Conservation (phyloP, 2,113 vertebrate species). For the Vombatus ursinus region DNA sequence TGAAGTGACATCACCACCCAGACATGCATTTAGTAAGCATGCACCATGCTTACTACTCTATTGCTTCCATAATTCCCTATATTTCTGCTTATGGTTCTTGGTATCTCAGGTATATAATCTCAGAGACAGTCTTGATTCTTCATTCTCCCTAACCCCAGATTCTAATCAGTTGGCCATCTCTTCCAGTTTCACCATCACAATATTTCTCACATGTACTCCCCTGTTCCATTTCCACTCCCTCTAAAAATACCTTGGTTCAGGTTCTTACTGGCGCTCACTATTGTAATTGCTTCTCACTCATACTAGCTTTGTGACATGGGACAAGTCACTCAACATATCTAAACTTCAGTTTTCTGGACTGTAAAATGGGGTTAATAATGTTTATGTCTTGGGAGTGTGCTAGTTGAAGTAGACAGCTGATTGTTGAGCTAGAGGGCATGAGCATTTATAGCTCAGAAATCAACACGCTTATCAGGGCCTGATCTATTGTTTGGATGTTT, state of each 20-base stretch:
- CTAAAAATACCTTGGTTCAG: neutral
- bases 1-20: neutral
- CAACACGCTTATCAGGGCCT: neutral
- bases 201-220: neutral
- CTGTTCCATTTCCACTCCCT: neutral
- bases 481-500: neutral
- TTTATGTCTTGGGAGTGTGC: neutral
- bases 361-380: neutral
- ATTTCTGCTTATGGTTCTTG: neutral
- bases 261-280: neutral
- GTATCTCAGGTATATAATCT: neutral
- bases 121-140: neutral
- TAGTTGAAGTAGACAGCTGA: neutral
- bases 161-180: neutral
- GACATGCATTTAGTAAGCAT: neutral
- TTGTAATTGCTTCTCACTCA: neutral
- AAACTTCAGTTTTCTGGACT: neutral
- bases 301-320: neutral
- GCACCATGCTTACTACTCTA: neutral
- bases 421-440: neutral
- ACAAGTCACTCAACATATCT: neutral
- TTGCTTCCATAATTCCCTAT: neutral
- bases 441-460: neutral
- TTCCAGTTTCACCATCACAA: neutral
- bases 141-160: neutral